Base-by-base conservation (phyloP, 2,888 invertebrate species). In the Malthinus seriepunctatus region DNA sequence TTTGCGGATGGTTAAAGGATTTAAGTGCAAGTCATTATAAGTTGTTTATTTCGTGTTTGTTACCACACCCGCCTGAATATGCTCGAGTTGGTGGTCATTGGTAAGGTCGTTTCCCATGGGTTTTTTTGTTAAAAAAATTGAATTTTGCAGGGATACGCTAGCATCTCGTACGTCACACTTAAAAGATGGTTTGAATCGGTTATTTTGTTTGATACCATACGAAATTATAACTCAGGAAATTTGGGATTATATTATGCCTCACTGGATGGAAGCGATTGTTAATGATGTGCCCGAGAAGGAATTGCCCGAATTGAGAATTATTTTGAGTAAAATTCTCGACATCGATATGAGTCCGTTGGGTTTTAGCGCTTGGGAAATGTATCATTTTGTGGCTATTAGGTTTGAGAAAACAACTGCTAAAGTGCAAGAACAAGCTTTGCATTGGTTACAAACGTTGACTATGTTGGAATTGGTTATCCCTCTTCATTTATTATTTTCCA, bases 171-270 rank as follows among this genome's bases (percentile, higher is more conserved):
- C 95, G 1, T 90, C 92, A 34, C 96, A 97, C 74, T 85, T 98
- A 12, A 95, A 94, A 78, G 97, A 99, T 76, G 98, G 97, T 2
- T 84, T 98, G 35, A 93, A 95, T 76, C 86, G 97, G 60, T 82
- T 99, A 45, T 94, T 97, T 76, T 97, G 97, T 75, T 81, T 99
- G 63, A 95, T 98, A 32, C 98, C 99, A 0, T 99, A 99, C 77
- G 97, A 98, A 69, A 92, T 99, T 23, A 93, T 99, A 65, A 94
- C 95, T 0, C 89, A 93, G 65, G 94, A 96, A 72, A 94, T 96
- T 55, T 99, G 99, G 99, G 94, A 97, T 76, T 91, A 91, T 76
- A 95, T 99, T 14, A 99, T 99, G 95, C 98, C 99, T 0, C 91
- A 94, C 70, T 99, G 99, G 99, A 91, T 99, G 90, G 97, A 97